phyloP scores from a whole-genome alignment of 2,888 invertebrate species.

The Molorchus minor region DNA sequence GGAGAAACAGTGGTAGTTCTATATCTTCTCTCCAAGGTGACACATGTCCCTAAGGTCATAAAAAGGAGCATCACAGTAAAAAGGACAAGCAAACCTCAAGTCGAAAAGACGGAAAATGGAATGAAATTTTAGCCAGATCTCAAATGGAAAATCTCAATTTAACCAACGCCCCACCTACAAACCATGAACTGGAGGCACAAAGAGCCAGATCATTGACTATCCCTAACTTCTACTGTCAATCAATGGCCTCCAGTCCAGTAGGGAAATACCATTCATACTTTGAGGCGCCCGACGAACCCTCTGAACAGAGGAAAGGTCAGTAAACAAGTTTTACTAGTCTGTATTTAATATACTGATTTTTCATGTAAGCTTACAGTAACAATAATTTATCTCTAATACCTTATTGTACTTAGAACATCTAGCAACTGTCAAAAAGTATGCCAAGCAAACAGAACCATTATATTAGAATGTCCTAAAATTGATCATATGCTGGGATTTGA shows the following conservation, averaged over 20 bases:
- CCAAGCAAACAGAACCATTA: too few species aligned
- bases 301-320: conserved; percentile 72
- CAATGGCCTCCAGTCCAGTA: conserved; percentile 41
- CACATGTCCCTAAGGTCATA: conserved; percentile 54
- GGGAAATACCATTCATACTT: conserved; percentile 76
- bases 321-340: too few species aligned
- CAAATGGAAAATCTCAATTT: conserved; percentile 52
- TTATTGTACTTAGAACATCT: too few species aligned
- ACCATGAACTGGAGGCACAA: conserved; percentile 73
- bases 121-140: conserved; percentile 49
- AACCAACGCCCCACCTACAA: conserved; percentile 66
- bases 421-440: too few species aligned
- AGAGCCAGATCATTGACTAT: too few species aligned
- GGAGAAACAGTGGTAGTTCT: conserved; percentile 60
- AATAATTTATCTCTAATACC: too few species aligned
- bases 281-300: conserved; percentile 70
- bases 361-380: too few species aligned
- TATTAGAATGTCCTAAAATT: too few species aligned
- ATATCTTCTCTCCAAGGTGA: conserved; percentile 61
- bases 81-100: conserved; percentile 52
- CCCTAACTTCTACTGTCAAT: conserved; percentile 32
- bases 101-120: conserved; percentile 58
- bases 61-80: conserved; percentile 49
- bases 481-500: too few species aligned
- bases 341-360: too few species aligned